These are phyloP conservation scores for Virgularia gustaviana DNA, from an alignment of 92 coral and sea anemone genomes.

Conservation along the genomic window DNA sequence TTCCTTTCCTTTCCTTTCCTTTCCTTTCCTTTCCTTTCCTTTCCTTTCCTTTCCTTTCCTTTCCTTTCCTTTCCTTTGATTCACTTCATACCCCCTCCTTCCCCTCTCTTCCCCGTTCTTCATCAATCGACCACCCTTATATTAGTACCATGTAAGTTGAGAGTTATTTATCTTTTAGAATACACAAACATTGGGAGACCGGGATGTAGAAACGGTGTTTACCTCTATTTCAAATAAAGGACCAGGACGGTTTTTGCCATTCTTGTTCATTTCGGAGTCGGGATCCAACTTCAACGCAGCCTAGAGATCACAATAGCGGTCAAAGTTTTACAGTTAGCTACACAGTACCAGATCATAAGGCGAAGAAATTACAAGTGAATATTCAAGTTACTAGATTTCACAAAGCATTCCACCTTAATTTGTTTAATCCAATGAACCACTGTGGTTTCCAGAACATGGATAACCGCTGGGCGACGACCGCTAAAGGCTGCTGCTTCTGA, in stretches of 20 bases:
- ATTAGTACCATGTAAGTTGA: background rate
- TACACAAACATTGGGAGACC: too few relatives aligned
- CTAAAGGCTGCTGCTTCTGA: slow-evolving; percentile 99
- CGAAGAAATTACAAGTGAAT: too few relatives aligned
- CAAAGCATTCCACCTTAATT: slow-evolving; percentile 64
- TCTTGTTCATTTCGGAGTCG: slow-evolving; percentile 65
- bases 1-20: too few relatives aligned
- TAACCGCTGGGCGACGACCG: slow-evolving; percentile 92
- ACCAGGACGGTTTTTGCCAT: slow-evolving; percentile 73
- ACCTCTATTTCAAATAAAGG: slow-evolving; percentile 96
- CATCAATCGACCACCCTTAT: background rate
- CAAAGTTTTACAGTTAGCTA: background rate
- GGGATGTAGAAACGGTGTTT: too few relatives aligned
- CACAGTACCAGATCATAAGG: too few relatives aligned
- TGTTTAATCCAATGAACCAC: slow-evolving; percentile 95
- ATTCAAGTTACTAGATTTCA: too few relatives aligned
- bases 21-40: background rate
- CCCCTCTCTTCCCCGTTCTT: background rate
- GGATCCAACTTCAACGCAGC: slow-evolving; percentile 85
- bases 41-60: background rate
- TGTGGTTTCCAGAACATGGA: slow-evolving; percentile 96
- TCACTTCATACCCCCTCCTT: background rate
- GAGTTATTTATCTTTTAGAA: background rate
- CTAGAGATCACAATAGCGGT: slow-evolving; percentile 35
- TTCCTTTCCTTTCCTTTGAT: background rate